Evolutionary conservation across 2,888 invertebrate genomes (phyloP).

Genomic region (Mesochorus sp.): DNA sequence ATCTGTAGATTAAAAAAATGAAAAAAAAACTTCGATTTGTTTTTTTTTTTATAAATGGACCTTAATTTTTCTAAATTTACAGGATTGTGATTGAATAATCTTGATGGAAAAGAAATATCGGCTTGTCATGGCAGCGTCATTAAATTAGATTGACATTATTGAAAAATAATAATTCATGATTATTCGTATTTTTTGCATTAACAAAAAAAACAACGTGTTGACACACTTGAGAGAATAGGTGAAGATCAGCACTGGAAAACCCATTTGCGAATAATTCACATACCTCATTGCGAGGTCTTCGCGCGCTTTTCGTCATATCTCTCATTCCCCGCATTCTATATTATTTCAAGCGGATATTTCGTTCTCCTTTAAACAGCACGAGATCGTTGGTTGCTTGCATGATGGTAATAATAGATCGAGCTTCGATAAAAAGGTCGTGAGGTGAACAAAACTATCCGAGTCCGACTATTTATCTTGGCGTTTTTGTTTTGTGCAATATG

Average conservation of each 20-base stretch:
- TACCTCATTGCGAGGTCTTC: slow-evolving; percentile 11
- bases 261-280: slow-evolving; percentile 50
- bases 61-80: neutral
- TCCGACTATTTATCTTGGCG: slow-evolving; percentile 45
- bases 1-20: too few relatives aligned
- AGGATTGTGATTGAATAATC: neutral
- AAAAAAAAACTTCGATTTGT: too few relatives aligned
- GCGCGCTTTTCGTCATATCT: slow-evolving; percentile 17
- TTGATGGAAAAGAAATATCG: slow-evolving; percentile 1
- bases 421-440: slow-evolving; percentile 20
- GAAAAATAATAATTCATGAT: neutral
- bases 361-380: slow-evolving; percentile 9
- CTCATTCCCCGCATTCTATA: slow-evolving; percentile 25
- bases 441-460: slow-evolving; percentile 32
- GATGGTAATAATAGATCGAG: slow-evolving; percentile 27
- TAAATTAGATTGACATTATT: too few relatives aligned
- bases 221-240: neutral
- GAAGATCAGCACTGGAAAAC: slow-evolving; percentile 21
- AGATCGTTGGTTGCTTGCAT: slow-evolving; percentile 29
- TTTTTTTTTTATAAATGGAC: too few relatives aligned
- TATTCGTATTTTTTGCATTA: neutral
- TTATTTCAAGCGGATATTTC: slow-evolving; percentile 27
- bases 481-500: neutral
- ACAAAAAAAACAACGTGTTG: neutral
- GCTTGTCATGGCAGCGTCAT: neutral